These are phyloP conservation scores for Cassiopea andromeda DNA, from an alignment of 30 jellyfish, hydroid and myxozoan species.

Conservation along the genomic window DNA sequence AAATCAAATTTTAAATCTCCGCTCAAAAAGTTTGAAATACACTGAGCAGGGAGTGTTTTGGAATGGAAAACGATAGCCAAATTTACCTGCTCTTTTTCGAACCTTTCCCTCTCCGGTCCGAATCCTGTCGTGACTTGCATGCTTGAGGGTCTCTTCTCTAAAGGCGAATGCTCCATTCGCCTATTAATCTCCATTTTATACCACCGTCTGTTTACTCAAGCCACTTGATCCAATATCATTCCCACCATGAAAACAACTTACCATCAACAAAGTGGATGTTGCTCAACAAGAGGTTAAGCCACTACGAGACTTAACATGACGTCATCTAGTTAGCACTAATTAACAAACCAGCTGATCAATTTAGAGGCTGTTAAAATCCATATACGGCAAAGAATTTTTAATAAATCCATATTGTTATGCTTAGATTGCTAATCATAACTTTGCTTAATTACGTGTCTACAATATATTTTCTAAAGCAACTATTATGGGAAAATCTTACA, in stretches of 20 bases:
- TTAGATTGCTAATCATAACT: too few species aligned
- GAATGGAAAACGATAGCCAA: background rate
- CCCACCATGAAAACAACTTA: slow-evolving; percentile 28
- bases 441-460: too few species aligned
- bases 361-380: too few species aligned
- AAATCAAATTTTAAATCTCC: background rate
- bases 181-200: slow-evolving; percentile 61
- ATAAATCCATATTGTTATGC: too few species aligned
- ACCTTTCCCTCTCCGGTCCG: slow-evolving; percentile 79
- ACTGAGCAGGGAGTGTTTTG: background rate
- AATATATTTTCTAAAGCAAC: too few species aligned
- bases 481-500: too few species aligned
- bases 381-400: too few species aligned
- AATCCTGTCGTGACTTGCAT: slow-evolving; percentile 76
- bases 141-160: slow-evolving; percentile 74
- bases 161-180: slow-evolving; percentile 66
- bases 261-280: background rate
- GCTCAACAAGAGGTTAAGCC: slow-evolving; percentile 8
- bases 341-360: too few species aligned
- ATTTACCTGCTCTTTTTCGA: slow-evolving; percentile 83
- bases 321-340: too few species aligned
- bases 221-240: slow-evolving; percentile 26
- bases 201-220: background rate
- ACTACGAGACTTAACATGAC: background rate
- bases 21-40: background rate